Evolutionary conservation across 2,113 vertebrate genomes (phyloP), one percentile per base, ranked within the genome.

Genomic region (Chionodraco myersi): DNA sequence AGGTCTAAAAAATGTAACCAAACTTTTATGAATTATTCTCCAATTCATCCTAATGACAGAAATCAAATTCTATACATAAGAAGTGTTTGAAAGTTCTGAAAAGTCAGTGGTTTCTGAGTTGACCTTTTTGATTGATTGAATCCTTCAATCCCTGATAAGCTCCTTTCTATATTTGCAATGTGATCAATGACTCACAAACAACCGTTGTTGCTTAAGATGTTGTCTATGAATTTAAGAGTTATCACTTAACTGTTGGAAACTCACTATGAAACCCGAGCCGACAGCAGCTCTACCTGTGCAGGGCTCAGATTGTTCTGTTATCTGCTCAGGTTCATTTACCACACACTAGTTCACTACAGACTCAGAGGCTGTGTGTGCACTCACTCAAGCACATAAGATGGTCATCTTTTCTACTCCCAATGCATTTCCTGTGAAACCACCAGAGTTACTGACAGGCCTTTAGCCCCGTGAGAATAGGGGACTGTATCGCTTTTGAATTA

Each of bases 341-440:
- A 48, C 72, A 62, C 58, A 74, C 47, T 3, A 16, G 36, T 47
- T 75, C 51, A 75, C 72, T 70, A 41, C 6, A 45, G 70, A n/a
- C 48, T 67, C 67, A 51, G 71, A 8, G 68, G 66, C 68, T 26
- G 52, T 30, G 52, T 23, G 68, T 11, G 5, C 49, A 5, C 51
- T 53, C 72, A 58, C 53, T 70, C 56, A 64, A 13, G 16, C 69
- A 70, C 52, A 54, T 6, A 23, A 72, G 59, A 71, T 11, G 30
- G 70, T 52, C 3, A 30, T 61, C 57, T 66, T 64, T 30, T 75
- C 56, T 66, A 66, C 68, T 59, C 53, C 7, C n/a, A 23, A 13
- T 83, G 66, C 65, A 83, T 75, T 91, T 91, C 89, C 87, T 89
- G 84, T 77, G 60, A 49, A 60, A 60, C 30, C 76, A 72, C 36